Base-by-base conservation (phyloP, 2,888 invertebrate species). In the Conops quadrifasciatus region DNA sequence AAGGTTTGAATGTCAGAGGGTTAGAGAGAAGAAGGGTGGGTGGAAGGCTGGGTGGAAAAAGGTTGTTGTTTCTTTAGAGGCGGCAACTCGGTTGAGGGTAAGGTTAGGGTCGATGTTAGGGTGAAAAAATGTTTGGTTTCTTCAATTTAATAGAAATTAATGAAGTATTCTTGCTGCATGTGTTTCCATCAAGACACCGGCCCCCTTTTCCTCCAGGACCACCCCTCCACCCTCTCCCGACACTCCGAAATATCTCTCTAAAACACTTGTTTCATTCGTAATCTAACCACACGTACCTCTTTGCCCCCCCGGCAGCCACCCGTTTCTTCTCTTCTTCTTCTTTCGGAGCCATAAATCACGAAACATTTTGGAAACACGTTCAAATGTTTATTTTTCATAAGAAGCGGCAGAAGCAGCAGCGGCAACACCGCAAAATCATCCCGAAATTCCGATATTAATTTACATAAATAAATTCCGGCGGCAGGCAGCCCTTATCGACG, bases 91-190 rank as follows among this genome's bases (percentile, higher is more conserved):
- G 36, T 36, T 36, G 9, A 9, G 36, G 16, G 9, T 15, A 16
- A 66, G 51, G 28, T 24, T 16, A 62, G 28, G 60, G 67, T 47
- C 26, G 30, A 9, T 1, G 53, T 43, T 30, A 36, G 45, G 36
- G 59, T 45, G 49, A 51, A 63, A 51, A 28, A 49, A 67, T 68
- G 70, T 71, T 73, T 69, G 49, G 70, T 70, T 36, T 36, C 36
- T 36, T 36, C 9, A 36, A 36, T 71, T 74, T 72, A 70, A 73
- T 73, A 73, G 71, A 73, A 74, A 74, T 72, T 73, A 74, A 74
- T 74, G 72, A 73, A 70, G 72, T 68, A 58, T 58, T 53, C 24
- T 11, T 47, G 21, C 16, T 63, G 43, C 63, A 30, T 28, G 59
- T 28, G 45, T 51, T 16, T 49, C 4, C 36, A 9, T 7, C 9